Conservation (phyloP, 2,888 invertebrate species). For the Chrysolina americana region DNA sequence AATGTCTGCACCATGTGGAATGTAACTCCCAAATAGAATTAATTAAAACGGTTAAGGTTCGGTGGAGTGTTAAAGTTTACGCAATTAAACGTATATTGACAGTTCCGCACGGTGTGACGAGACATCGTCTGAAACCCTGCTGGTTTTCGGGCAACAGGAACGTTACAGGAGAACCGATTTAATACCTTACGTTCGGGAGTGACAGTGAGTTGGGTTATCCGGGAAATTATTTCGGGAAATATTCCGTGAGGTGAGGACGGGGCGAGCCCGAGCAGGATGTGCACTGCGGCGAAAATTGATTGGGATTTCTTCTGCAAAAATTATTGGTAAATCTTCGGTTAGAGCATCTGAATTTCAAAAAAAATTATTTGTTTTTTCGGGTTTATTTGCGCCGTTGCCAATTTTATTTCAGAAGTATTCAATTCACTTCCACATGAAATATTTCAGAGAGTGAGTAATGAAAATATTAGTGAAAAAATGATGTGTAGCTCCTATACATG, state of each 20-base stretch:
- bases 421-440: no score
- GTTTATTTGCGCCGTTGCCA: no score
- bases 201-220: slow-evolving; percentile 29
- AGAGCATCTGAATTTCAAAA: no score
- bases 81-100: slow-evolving; percentile 65
- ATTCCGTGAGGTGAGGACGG: neutral
- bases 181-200: slow-evolving; percentile 27
- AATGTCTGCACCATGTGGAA: slow-evolving; percentile 49
- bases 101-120: slow-evolving; percentile 56
- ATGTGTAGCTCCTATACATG: no score
- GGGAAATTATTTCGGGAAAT: slow-evolving; percentile 3
- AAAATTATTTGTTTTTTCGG: no score
- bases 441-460: no score
- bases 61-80: slow-evolving; percentile 55
- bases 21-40: slow-evolving; percentile 52
- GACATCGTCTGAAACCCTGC: slow-evolving; percentile 29
- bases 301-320: no score
- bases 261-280: no score
- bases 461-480: no score
- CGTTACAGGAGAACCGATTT: slow-evolving; percentile 31
- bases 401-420: no score
- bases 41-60: slow-evolving; percentile 54
- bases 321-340: no score
- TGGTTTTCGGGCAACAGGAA: slow-evolving; percentile 10
- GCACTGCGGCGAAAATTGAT: no score